Evolutionary conservation across 2,888 invertebrate species (phyloP).

Genomic region (Siphonodentalium dalli): DNA sequence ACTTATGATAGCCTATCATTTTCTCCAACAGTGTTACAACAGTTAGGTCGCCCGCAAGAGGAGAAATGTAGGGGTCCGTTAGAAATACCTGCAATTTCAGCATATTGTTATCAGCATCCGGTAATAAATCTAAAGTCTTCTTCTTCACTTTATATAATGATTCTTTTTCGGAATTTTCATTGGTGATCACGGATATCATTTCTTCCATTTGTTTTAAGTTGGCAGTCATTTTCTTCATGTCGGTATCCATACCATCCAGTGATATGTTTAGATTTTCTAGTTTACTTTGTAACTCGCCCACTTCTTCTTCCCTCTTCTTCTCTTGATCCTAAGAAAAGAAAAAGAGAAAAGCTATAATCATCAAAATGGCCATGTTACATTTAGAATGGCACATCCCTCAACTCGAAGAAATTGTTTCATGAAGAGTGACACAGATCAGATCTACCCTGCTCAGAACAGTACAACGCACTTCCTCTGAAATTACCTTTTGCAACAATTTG

Average conservation of each 20-base stretch:
- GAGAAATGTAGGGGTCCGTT: not conserved
- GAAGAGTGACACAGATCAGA: not conserved
- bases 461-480: too few species aligned
- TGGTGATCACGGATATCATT: conserved; percentile 65
- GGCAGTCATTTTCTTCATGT: conserved; percentile 56
- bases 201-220: conserved; percentile 59
- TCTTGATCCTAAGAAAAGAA: conserved; percentile 53
- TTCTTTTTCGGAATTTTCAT: conserved; percentile 53
- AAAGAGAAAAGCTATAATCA: too few species aligned
- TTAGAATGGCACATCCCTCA: not conserved
- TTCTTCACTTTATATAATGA: conserved; percentile 63
- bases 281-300: conserved; percentile 52
- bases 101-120: conserved; percentile 69
- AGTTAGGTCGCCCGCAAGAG: too few species aligned
- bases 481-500: too few species aligned
- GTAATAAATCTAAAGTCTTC: conserved; percentile 72
- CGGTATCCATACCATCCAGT: conserved; percentile 54
- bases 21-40: too few species aligned
- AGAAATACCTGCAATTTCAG: conserved; percentile 57
- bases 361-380: too few species aligned
- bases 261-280: conserved; percentile 47
- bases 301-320: conserved; percentile 59
- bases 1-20: too few species aligned
- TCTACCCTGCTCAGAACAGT: too few species aligned
- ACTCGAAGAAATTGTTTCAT: not conserved